phyloP scores from a whole-genome alignment of 2,113 vertebrate genomes.

The Coptodon bakossiorum region DNA sequence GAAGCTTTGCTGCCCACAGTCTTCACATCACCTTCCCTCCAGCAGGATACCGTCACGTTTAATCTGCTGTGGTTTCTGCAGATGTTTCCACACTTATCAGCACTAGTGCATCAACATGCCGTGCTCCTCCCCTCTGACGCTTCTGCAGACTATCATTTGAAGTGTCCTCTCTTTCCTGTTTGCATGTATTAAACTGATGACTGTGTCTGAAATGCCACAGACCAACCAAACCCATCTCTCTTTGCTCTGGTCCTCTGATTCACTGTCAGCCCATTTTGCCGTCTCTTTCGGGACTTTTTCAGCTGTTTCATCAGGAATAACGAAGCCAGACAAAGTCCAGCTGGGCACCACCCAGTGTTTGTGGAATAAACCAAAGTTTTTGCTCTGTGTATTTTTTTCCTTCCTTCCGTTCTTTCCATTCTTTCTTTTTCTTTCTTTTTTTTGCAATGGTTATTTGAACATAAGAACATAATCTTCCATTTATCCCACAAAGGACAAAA shows the following conservation, averaged over 20 bases:
- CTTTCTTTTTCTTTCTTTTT: neutral
- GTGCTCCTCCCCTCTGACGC: neutral
- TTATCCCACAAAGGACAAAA: neutral
- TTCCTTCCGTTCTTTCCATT: neutral
- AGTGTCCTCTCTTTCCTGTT: conserved; percentile 7
- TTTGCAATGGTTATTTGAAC: conserved; percentile 11
- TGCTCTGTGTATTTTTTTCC: neutral
- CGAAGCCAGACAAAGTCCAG: conserved; percentile 17
- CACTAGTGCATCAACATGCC: conserved; percentile 2
- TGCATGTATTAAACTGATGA: conserved; percentile 19
- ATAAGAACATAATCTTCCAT: neutral
- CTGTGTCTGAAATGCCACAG: conserved; percentile 18
- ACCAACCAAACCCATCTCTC: neutral
- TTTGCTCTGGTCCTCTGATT: neutral
- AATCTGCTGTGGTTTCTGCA: conserved; percentile 21
- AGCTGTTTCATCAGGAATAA: conserved; percentile 11
- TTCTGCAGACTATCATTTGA: conserved; percentile 27
- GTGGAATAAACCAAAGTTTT: conserved; percentile 21
- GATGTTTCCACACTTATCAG: conserved; percentile 33
- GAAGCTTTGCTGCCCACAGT: neutral
- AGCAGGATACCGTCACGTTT: neutral
- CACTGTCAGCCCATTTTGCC: neutral
- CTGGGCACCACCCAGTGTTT: conserved; percentile 7
- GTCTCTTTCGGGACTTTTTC: conserved; percentile 1
- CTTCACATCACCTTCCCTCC: neutral